phyloP scores from a whole-genome alignment of 2,113 vertebrate species.

The Galeopterus variegatus region DNA sequence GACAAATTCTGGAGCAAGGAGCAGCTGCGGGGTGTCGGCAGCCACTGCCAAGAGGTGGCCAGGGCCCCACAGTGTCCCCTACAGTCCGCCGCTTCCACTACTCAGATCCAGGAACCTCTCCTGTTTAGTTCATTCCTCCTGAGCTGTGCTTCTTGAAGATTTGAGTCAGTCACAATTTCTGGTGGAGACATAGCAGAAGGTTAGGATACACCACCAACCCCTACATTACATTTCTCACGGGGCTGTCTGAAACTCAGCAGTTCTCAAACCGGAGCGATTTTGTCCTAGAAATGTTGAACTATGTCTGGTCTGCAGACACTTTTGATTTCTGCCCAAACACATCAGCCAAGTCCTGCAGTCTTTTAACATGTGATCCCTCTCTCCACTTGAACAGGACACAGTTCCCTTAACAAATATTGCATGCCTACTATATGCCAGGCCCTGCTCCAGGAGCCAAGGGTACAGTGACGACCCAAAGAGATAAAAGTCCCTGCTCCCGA shows the following conservation, averaged over 20 bases:
- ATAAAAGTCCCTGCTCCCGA: background rate
- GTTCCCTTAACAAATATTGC: background rate
- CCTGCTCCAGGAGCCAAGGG: background rate
- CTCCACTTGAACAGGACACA: background rate
- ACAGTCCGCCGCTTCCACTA: accelerated
- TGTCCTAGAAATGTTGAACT: background rate
- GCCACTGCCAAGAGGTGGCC: background rate
- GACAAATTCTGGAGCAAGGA: background rate
- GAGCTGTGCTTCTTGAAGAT: background rate
- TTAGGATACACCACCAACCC: background rate
- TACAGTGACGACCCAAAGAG: background rate
- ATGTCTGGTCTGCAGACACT: background rate
- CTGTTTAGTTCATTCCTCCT: no score
- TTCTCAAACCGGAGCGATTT: accelerated
- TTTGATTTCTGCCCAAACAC: background rate
- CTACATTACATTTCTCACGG: accelerated
- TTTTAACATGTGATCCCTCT: background rate
- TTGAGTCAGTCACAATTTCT: background rate
- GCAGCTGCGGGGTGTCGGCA: accelerated
- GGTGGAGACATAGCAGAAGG: background rate
- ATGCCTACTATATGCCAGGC: background rate
- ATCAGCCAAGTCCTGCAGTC: background rate
- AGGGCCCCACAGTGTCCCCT: accelerated
- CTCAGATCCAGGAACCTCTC: no score
- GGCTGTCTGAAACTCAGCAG: background rate